phyloP scores from a whole-genome alignment of 2,113 vertebrate genomes.

The Siniperca chuatsi region DNA sequence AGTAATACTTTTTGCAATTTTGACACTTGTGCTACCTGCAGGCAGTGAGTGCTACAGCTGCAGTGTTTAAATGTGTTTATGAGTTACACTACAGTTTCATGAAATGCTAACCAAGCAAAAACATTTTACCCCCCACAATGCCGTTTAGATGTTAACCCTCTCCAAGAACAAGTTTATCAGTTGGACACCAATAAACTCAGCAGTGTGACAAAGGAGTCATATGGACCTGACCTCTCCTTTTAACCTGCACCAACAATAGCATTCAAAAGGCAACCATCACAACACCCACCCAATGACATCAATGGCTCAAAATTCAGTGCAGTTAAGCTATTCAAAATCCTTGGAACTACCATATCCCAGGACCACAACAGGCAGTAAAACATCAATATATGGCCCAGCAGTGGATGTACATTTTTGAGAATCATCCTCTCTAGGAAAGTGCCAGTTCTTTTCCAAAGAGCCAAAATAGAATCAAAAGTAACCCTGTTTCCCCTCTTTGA shows the following conservation, averaged over 20 bases:
- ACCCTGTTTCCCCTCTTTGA: not conserved
- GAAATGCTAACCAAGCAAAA: not conserved
- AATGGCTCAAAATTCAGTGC: not conserved
- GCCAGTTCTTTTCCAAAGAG: slow-evolving; percentile 23
- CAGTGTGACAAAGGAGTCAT: not conserved
- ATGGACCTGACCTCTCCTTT: not conserved
- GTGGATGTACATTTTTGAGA: slow-evolving; percentile 28
- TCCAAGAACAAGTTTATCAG: no score
- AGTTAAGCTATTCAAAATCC: not conserved
- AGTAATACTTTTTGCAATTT: no score
- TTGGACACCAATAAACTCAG: not conserved
- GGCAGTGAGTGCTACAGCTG: not conserved
- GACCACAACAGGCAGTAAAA: not conserved
- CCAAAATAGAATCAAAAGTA: slow-evolving; percentile 10
- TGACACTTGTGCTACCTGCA: not conserved
- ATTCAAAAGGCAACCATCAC: not conserved
- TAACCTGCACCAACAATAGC: not conserved
- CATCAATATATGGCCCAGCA: not conserved
- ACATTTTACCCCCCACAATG: no score
- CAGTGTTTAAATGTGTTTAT: no score
- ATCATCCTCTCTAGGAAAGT: slow-evolving; percentile 24
- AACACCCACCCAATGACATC: not conserved
- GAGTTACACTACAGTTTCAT: not conserved
- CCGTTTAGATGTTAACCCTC: no score
- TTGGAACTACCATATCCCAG: slow-evolving; percentile 1